Evolutionary conservation across 2,888 invertebrate genomes (phyloP).

Genomic region (Nemapogon koenigi): DNA sequence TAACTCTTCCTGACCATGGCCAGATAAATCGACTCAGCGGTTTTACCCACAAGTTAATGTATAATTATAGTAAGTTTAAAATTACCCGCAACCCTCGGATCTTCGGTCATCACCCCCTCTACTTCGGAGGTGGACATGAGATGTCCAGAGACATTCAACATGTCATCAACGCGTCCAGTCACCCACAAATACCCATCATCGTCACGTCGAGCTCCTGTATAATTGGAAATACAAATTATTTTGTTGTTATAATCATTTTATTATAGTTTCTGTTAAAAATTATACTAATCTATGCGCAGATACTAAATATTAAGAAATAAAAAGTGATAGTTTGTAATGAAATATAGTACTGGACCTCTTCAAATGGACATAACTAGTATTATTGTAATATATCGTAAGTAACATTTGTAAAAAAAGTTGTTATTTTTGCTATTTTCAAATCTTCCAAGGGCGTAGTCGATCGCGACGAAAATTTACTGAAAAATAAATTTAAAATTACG

Average conservation of each 20-base stretch:
- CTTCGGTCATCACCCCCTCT: slow-evolving; percentile 81
- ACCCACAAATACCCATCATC: slow-evolving; percentile 96
- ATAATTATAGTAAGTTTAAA: not conserved
- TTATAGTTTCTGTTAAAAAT: not conserved
- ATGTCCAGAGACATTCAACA: slow-evolving; percentile 98
- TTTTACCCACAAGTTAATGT: too few species aligned
- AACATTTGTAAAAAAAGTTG: not conserved
- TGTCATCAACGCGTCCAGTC: slow-evolving; percentile 96
- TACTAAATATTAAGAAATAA: not conserved
- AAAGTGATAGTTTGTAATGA: not conserved
- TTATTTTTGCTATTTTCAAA: too few species aligned
- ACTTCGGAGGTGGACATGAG: slow-evolving; percentile 97
- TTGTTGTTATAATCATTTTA: not conserved
- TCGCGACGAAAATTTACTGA: too few species aligned
- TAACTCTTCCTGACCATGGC: too few species aligned
- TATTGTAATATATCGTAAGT: not conserved
- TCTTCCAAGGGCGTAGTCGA: too few species aligned
- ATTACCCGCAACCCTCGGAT: slow-evolving; percentile 66
- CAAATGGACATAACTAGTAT: not conserved
- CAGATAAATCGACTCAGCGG: too few species aligned
- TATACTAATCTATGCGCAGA: too few species aligned
- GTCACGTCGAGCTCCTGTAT: slow-evolving; percentile 85
- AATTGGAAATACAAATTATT: too few species aligned
- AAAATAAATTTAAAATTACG: too few species aligned
- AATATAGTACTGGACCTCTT: not conserved